Evolutionary conservation across 2,797 vertebrate genomes (phyloP), one percentile per base, ranked within the genome.

Genomic region (Holocentrus rufus): DNA sequence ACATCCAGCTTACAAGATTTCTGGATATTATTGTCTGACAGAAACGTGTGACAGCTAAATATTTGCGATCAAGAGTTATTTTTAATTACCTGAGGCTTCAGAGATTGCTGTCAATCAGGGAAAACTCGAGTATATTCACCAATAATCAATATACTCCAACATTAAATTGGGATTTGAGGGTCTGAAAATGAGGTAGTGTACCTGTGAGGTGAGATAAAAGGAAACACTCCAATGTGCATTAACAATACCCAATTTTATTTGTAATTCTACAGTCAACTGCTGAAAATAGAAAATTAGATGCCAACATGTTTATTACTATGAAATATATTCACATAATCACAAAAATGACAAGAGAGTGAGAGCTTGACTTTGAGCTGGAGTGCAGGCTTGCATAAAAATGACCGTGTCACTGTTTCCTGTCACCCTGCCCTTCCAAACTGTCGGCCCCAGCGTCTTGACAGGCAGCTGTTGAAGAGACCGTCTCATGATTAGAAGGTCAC

Each of bases 191-290:
- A 54, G 52, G 13, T 27, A 22, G 6, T 31, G 57, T 2, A 23
- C 22, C n/a, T 22, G 55, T 22, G 55, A 42, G 10, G 20, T 13
- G 5, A 15, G 39, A 3, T 39, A 0, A 55, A 77, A 4, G n/a
- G 85, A 6, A 25, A 74, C 49, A 44, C 30, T 2, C 7, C 22
- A 10, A 72, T 27, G 4, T 31, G 60, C 71, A 81, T 85, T 76
- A 81, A 88, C 82, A 84, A 77, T 73, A 64, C 88, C 60, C 68
- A 89, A 82, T 71, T 92, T 91, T 91, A 91, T 91, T 89, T 76
- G 62, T 69, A 30, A 71, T 78, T 81, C 79, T 82, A 89, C 76
- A 86, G 66, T 88, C 83, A 88, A 73, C 27, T 83, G 85, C 58
- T 83, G 69, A 90, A 90, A 92, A 90, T 87, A 88, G 68, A 86